phyloP scores from a whole-genome alignment of 1,140 invertebrate species.

The Drosophila biarmipes region DNA sequence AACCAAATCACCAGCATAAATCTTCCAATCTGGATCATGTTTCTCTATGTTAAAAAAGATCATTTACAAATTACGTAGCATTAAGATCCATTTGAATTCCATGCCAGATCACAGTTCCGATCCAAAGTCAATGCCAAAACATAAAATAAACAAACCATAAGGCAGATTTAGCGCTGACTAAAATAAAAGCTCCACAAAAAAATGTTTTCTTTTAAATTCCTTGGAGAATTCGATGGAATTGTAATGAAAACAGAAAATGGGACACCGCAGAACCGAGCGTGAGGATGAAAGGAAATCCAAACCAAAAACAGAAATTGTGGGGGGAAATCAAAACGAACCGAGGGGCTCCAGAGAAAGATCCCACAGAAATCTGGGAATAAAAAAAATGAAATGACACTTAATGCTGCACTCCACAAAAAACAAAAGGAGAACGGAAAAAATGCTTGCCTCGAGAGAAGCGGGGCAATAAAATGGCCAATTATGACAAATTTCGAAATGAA shows the following conservation, averaged over 20 bases:
- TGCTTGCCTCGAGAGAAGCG: slow-evolving; percentile 8
- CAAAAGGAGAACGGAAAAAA: slow-evolving; percentile 5
- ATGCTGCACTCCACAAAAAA: slow-evolving; percentile 36
- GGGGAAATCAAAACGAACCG: slow-evolving; percentile 27
- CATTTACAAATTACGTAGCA: background rate
- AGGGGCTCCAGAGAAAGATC: slow-evolving; percentile 5
- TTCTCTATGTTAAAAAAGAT: background rate
- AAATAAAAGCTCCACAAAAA: slow-evolving; percentile 48
- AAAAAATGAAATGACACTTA: slow-evolving; percentile 39
- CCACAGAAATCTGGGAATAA: slow-evolving; percentile 54
- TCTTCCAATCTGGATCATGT: slow-evolving; percentile 7
- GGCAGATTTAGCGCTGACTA: slow-evolving; percentile 53
- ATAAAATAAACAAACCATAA: slow-evolving; percentile 12
- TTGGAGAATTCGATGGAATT: slow-evolving; percentile 51
- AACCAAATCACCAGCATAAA: background rate
- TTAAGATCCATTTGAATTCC: slow-evolving; percentile 4
- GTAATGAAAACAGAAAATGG: slow-evolving; percentile 57
- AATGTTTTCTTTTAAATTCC: slow-evolving; percentile 26
- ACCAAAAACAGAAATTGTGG: slow-evolving; percentile 18
- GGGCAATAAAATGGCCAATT: slow-evolving; percentile 73
- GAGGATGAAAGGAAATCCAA: slow-evolving; percentile 60
- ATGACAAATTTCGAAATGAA: slow-evolving; percentile 77
- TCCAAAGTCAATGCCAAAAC: slow-evolving; percentile 29
- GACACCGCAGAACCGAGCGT: slow-evolving; percentile 29
- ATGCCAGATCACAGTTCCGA: background rate